These are phyloP conservation scores for Hypanus sabinus DNA, from an alignment of 2,113 vertebrate species.

Conservation along the genomic window DNA sequence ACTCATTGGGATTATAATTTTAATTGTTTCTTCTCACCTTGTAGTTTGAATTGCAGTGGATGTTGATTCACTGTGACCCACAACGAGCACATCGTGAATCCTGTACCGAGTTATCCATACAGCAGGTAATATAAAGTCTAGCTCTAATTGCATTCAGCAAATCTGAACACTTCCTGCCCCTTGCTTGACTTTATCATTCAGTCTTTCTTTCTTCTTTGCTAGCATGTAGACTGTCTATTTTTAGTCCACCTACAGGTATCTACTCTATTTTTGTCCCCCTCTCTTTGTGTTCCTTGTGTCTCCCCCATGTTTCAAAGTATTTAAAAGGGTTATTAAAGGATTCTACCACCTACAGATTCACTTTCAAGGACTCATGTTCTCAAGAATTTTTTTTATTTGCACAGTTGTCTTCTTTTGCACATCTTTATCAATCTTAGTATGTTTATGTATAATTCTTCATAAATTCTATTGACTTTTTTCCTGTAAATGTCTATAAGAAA, in stretches of 20 bases:
- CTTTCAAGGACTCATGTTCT: too few relatives aligned
- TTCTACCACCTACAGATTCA: too few relatives aligned
- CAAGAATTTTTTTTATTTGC: too few relatives aligned
- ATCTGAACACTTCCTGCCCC: background rate
- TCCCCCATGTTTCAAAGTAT: too few relatives aligned
- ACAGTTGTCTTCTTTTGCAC: too few relatives aligned
- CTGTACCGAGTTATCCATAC: conserved; percentile 62
- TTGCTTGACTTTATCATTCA: background rate
- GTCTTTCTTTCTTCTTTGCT: background rate
- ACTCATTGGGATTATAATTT: background rate
- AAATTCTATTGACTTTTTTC: too few relatives aligned
- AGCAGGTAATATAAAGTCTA: conserved; percentile 52
- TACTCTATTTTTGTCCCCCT: background rate
- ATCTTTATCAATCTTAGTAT: too few relatives aligned
- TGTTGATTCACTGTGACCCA: conserved; percentile 72
- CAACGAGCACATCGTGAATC: conserved; percentile 68
- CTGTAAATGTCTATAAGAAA: too few relatives aligned
- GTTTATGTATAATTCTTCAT: too few relatives aligned
- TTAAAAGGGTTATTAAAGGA: too few relatives aligned
- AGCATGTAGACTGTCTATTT: background rate
- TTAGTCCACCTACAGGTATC: background rate
- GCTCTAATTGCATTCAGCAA: too few relatives aligned
- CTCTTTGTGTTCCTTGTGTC: background rate
- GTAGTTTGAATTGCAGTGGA: conserved; percentile 73
- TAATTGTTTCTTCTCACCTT: conserved; percentile 33